These are phyloP conservation scores for Neomorphus geoffroyi DNA, from an alignment of 2,797 vertebrate genomes.

Conservation along the genomic window DNA sequence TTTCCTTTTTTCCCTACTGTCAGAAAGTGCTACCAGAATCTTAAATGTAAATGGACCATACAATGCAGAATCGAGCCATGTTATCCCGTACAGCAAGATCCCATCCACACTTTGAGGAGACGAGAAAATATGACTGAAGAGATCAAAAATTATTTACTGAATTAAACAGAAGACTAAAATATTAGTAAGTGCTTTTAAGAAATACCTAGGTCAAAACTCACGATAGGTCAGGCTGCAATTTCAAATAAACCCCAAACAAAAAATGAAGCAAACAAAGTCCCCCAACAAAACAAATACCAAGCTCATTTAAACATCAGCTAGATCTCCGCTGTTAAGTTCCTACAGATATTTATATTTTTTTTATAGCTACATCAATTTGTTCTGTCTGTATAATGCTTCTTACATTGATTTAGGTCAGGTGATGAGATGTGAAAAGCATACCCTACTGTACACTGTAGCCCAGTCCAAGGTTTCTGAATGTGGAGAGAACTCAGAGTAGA, in stretches of 20 bases:
- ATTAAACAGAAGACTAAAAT: neutral
- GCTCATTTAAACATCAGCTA: neutral
- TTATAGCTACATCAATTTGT: neutral
- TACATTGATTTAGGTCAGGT: neutral
- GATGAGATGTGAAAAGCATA: neutral
- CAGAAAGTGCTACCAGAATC: neutral
- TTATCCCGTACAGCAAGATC: neutral
- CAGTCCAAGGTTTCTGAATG: neutral
- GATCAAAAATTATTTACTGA: neutral
- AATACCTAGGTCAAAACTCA: neutral
- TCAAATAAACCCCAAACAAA: fast-evolving
- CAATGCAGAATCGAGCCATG: neutral
- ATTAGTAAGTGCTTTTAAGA: neutral
- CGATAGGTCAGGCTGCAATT: neutral
- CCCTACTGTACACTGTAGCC: fast-evolving
- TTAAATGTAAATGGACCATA: neutral
- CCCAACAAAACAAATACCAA: neutral
- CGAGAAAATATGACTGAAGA: neutral
- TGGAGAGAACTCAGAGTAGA: neutral
- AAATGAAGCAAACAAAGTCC: neutral
- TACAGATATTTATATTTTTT: too few relatives aligned
- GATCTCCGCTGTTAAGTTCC: neutral
- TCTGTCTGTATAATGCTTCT: neutral
- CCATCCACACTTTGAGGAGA: fast-evolving
- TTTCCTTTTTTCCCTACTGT: neutral